Evolutionary conservation across 2,113 vertebrate species (phyloP).

Genomic region (Sprattus sprattus): DNA sequence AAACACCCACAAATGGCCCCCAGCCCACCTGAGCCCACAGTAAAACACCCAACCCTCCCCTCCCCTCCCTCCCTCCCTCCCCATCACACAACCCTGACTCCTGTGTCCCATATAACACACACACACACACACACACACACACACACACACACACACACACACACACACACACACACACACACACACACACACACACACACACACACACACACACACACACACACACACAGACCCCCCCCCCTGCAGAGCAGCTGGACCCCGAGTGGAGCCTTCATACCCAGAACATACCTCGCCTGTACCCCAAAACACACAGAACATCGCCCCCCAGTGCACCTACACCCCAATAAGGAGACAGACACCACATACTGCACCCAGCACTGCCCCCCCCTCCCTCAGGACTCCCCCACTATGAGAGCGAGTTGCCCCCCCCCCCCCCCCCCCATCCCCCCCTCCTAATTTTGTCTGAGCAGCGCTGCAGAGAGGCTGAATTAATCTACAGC

Average conservation of each 20-base stretch:
- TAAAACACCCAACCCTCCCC: too few species aligned
- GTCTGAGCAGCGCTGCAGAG: not conserved
- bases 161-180: not conserved
- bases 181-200: not conserved
- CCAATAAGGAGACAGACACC: too few species aligned
- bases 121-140: not conserved
- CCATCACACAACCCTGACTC: too few species aligned
- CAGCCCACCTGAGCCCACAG: too few species aligned
- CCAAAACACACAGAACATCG: not conserved
- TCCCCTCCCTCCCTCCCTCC: too few species aligned
- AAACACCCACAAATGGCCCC: too few species aligned
- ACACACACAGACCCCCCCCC: not conserved
- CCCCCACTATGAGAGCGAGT: too few species aligned
- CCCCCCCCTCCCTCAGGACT: too few species aligned
- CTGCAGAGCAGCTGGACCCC: not conserved
- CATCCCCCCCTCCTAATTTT: too few species aligned
- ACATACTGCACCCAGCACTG: too few species aligned
- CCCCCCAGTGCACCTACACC: not conserved
- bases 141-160: not conserved
- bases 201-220: not conserved
- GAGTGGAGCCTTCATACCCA: too few species aligned
- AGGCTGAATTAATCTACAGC: not conserved
- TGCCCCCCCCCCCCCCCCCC: too few species aligned
- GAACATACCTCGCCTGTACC: not conserved
- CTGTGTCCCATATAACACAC: not conserved